Evolutionary conservation across 2,888 invertebrate genomes (phyloP), one percentile per base, ranked within the genome.

Genomic region (Linhomoeus sp.): DNA sequence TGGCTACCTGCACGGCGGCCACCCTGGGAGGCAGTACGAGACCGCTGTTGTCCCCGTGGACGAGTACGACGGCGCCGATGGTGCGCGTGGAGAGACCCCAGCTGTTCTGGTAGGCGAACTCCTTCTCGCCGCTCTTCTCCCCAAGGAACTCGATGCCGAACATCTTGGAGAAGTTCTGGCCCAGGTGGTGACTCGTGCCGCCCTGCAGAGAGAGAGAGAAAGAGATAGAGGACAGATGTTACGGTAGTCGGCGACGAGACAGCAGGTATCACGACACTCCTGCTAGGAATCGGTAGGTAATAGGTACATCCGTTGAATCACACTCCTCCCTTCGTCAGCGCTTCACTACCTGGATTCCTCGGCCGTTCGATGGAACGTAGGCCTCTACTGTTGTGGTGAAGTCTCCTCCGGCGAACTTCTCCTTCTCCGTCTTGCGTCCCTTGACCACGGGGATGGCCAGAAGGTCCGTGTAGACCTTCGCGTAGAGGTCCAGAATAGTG

Each of bases 131-230:
- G 35, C 23, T 52, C 51, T 20, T 81, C 0, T 87, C 87, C 65
- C 92, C 83, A 66, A 94, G 92, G 63, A 78, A 87, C 14, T 81
- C 76, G 48, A 99, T 87, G 57, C 94, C 88, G 69, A 97, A 97
- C 90, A 99, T 99, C 70, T 86, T 88, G 0, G 92, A 87, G 71
- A 99, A 99, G 71, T 97, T 99, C 70, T 97, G 94, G 0, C 97
- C 97, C 47, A 99, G 71, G 68, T 92, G 88, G 69, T 99, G 97
- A 46, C 94, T 94, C 0, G 97, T 99, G 1, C 81, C 97, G 3
- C 90, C 94, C 74, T 80, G 41, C 26, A 54, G 45, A 29, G 15
- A 43, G 24, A 17, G 20, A n/a, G 14, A n/a, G n/a, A n/a, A n/a
- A n/a, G n/a, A n/a, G n/a, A n/a, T n/a, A n/a, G n/a, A n/a, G n/a